Percentiles rank a stretch among this genome's conserved stretches.
Conservation (phyloP, 2,797 vertebrate species). For the Brachyalestes nurse region DNA sequence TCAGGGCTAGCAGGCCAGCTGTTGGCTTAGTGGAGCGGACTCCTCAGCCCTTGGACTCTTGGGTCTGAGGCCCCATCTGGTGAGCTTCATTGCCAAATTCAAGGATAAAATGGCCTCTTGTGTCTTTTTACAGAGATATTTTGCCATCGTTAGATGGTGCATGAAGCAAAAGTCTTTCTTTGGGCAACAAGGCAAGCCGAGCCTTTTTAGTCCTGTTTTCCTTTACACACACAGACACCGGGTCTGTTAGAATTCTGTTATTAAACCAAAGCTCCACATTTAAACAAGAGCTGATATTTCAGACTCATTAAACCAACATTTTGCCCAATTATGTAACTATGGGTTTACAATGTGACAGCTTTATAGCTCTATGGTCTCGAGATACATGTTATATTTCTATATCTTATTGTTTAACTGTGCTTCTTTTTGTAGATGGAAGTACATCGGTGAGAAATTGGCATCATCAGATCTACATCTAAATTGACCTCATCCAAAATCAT, state of each 20-base stretch:
- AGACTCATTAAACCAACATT: background rate
- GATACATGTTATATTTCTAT: background rate
- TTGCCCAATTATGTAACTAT: background rate
- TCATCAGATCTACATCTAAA: constrained; percentile 13
- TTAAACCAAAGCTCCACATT: background rate
- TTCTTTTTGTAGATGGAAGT: constrained; percentile 9
- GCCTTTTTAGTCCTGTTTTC: background rate
- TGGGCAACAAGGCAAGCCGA: background rate
- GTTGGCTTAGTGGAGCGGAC: constrained; percentile 97
- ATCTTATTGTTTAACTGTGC: background rate
- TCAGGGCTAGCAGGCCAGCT: constrained; percentile 93
- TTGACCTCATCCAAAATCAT: background rate
- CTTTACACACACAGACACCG: background rate
- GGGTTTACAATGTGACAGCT: background rate
- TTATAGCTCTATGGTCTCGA: background rate
- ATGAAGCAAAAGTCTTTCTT: background rate
- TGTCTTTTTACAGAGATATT: background rate
- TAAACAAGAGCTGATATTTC: background rate
- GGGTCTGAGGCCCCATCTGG: constrained; percentile 85
- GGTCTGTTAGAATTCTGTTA: background rate
- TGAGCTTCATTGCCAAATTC: constrained; percentile 29
- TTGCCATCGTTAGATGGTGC: constrained; percentile 14
- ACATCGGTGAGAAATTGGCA: background rate
- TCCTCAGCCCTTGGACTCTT: constrained; percentile 98
- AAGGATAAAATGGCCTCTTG: constrained; percentile 2